Evolutionary conservation across 2,113 vertebrate genomes (phyloP).

Genomic region (Cervus canadensis): DNA sequence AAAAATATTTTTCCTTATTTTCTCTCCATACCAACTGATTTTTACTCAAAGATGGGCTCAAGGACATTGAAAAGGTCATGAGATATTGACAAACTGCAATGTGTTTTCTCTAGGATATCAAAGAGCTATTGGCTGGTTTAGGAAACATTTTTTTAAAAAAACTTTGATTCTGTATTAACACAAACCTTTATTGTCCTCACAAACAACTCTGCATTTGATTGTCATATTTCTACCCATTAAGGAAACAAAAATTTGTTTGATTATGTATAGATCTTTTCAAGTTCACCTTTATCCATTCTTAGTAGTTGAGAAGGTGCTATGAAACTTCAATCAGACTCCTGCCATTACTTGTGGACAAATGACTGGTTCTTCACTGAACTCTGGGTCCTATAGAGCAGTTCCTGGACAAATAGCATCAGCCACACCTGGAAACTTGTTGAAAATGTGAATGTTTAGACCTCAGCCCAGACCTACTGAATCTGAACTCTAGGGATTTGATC

Average conservation of each 20-base stretch:
- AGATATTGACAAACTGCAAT: not conserved
- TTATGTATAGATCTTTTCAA: not conserved
- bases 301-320: not conserved
- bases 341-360: not conserved
- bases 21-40: not conserved
- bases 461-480: not conserved
- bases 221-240: slow-evolving; percentile 27
- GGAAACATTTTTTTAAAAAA: not conserved
- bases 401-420: not conserved
- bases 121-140: not conserved
- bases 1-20: not conserved
- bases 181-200: slow-evolving; percentile 7
- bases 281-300: not conserved
- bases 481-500: not conserved
- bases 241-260: not conserved
- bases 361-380: not conserved
- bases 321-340: not conserved
- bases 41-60: not conserved
- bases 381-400: not conserved
- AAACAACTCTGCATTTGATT: slow-evolving; percentile 40
- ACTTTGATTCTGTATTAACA: not conserved
- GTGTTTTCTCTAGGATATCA: not conserved
- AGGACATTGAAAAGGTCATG: not conserved
- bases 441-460: not conserved
- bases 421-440: not conserved